phyloP scores from a whole-genome alignment of 1,140 invertebrate species.

The Leptinotarsa lineolata region DNA sequence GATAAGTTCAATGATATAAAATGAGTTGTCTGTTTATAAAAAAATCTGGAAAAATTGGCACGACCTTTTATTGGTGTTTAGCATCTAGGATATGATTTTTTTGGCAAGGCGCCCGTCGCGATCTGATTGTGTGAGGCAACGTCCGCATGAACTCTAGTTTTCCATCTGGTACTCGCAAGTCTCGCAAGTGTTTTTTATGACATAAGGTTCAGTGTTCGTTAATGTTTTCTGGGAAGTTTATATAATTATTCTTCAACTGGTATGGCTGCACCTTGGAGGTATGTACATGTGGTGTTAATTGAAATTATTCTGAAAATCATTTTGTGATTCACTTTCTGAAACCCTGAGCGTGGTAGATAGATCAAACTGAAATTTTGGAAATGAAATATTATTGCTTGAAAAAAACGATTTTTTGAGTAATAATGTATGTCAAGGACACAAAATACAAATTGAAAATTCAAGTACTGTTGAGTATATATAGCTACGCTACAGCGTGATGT shows the following conservation, averaged over 20 bases:
- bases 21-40: neutral
- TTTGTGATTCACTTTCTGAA: too few relatives aligned
- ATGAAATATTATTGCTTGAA: too few relatives aligned
- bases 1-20: neutral
- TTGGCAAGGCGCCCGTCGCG: conserved; percentile 1
- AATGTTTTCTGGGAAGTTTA: conserved; percentile 15
- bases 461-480: too few relatives aligned
- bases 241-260: neutral
- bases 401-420: too few relatives aligned
- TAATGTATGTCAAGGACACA: too few relatives aligned
- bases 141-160: conserved; percentile 18
- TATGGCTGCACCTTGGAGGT: neutral
- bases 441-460: too few relatives aligned
- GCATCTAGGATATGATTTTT: conserved; percentile 21
- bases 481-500: too few relatives aligned
- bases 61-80: conserved; percentile 11
- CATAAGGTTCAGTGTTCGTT: conserved; percentile 15
- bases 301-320: neutral
- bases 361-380: too few relatives aligned
- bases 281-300: neutral
- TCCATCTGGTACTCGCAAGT: conserved; percentile 17
- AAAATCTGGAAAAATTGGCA: conserved; percentile 11
- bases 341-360: too few relatives aligned
- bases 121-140: conserved; percentile 10
- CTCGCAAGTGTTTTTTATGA: conserved; percentile 18